Conservation (phyloP, 2,113 vertebrate genomes). For the Rattus rattus region DNA sequence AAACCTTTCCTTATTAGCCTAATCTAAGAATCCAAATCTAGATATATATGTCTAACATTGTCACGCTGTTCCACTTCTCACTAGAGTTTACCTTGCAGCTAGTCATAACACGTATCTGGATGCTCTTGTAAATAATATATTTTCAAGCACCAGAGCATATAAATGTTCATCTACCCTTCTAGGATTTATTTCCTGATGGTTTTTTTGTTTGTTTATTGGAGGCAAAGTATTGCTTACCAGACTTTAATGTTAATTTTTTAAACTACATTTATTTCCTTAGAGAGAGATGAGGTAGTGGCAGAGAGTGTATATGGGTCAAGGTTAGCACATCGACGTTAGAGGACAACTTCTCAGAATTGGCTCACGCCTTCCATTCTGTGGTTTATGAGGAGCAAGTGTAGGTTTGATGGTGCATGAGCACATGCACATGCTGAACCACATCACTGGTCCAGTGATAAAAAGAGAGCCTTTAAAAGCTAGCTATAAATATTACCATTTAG, state of each 20-base stretch:
- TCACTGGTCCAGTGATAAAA: not conserved
- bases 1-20: not conserved
- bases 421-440: not conserved
- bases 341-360: not conserved
- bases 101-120: not conserved
- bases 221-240: not conserved
- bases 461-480: not conserved
- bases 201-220: not conserved
- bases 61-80: not conserved
- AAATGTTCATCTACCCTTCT: not conserved
- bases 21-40: not conserved
- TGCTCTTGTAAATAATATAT: constrained; percentile 13
- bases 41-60: rapidly evolving
- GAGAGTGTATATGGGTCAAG: not conserved
- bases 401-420: not conserved
- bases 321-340: not conserved
- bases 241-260: not conserved
- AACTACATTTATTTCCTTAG: not conserved
- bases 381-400: not conserved
- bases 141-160: not conserved
- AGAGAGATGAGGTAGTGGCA: not conserved
- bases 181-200: constrained; percentile 32
- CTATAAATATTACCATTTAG: not conserved
- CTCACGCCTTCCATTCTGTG: not conserved
- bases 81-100: not conserved